phyloP scores from a whole-genome alignment of 2,888 invertebrate species.

The Bombylius discolor region DNA sequence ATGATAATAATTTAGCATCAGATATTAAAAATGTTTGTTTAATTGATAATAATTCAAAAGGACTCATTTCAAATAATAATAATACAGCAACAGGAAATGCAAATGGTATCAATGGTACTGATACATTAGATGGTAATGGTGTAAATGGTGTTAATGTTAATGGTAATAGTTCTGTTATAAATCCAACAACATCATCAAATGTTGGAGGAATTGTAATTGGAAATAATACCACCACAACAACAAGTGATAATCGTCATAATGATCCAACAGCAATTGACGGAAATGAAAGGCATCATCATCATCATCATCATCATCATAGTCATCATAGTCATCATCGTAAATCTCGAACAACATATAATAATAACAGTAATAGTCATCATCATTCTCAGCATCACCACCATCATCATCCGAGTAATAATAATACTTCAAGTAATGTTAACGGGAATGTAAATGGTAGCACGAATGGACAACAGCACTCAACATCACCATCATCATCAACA shows the following conservation, averaged over 20 bases:
- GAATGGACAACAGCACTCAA: neutral
- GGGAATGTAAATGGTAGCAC: neutral
- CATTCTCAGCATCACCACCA: conserved; percentile 12
- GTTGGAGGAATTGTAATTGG: neutral
- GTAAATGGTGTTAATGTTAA: conserved; percentile 1
- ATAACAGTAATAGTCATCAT: conserved; percentile 24
- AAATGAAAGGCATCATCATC: conserved; percentile 13
- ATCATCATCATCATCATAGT: conserved; percentile 10
- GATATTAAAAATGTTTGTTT: neutral
- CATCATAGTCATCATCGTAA: conserved; percentile 17
- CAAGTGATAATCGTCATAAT: neutral
- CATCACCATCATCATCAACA: conserved; percentile 2
- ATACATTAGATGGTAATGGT: neutral
- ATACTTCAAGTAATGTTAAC: neutral
- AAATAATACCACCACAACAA: neutral
- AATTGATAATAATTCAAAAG: neutral
- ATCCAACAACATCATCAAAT: neutral
- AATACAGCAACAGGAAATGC: neutral
- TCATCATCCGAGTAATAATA: neutral
- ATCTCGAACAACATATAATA: conserved; percentile 30
- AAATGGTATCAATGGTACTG: neutral
- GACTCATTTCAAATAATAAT: neutral
- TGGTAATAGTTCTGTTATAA: neutral
- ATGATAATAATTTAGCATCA: neutral
- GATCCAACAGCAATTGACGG: neutral